Conservation (phyloP, 2,113 vertebrate species). For the Alethe diademata region DNA sequence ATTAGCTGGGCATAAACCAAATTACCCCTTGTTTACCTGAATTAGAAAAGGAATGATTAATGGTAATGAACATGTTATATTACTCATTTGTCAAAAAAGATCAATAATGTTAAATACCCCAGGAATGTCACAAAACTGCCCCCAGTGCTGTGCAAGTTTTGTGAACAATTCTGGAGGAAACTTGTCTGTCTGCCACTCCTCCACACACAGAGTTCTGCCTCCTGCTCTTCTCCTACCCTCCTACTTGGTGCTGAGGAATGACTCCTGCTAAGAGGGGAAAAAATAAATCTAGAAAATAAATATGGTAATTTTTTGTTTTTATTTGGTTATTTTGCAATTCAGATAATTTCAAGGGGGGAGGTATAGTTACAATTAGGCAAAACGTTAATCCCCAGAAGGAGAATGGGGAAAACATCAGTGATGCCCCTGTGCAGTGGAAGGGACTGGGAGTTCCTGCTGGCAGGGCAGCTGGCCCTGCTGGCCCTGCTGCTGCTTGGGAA, state of each 20-base stretch:
- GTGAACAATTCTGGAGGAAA: neutral
- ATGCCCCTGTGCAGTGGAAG: neutral
- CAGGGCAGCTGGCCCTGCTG: fast-evolving
- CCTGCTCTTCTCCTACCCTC: neutral
- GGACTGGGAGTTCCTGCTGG: neutral
- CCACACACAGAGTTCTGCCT: neutral
- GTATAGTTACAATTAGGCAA: neutral
- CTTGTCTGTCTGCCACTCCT: neutral
- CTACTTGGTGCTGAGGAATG: neutral
- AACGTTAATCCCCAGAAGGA: neutral
- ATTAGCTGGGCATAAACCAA: neutral
- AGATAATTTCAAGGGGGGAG: neutral
- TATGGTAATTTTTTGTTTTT: neutral
- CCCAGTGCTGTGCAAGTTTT: slow-evolving; percentile 1
- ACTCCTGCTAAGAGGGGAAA: neutral
- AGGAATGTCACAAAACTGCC: slow-evolving; percentile 40
- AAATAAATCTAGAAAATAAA: neutral
- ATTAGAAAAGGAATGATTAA: slow-evolving; percentile 52
- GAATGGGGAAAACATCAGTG: neutral
- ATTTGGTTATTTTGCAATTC: slow-evolving; percentile 19
- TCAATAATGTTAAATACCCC: slow-evolving; percentile 56
- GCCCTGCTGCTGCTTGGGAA: neutral
- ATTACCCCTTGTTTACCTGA: slow-evolving; percentile 28
- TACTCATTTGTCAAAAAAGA: slow-evolving; percentile 60
- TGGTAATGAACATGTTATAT: slow-evolving; percentile 42